These are phyloP conservation scores for Coenobita brevimanus DNA, from an alignment of 1,140 invertebrate species.

Conservation along the genomic window DNA sequence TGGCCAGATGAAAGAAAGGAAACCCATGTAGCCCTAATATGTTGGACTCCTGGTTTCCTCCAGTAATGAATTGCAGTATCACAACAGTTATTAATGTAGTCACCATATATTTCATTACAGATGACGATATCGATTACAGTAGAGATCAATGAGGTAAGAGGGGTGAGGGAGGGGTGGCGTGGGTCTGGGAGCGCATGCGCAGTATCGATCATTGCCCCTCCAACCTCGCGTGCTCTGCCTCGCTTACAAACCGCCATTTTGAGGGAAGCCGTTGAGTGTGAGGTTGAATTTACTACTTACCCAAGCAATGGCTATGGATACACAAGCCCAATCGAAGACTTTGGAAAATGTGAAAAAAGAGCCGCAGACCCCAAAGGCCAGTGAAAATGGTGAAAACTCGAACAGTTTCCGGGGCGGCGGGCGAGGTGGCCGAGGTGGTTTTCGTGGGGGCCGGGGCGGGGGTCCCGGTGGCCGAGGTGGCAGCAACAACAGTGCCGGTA, in stretches of 20 bases:
- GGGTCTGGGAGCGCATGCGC: constrained; percentile 29
- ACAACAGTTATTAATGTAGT: no score
- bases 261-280: constrained; percentile 43
- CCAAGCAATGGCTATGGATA: constrained; percentile 54
- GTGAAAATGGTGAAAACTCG: constrained; percentile 53
- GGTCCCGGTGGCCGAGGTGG: constrained; percentile 70
- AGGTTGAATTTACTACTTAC: neutral
- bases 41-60: no score
- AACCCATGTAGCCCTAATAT: no score
- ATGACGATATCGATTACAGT: no score
- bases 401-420: constrained; percentile 71
- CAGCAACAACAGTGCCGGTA: neutral
- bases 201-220: constrained; percentile 37
- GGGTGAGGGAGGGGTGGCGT: no score
- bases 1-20: no score
- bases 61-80: no score
- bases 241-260: constrained; percentile 40
- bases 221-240: neutral
- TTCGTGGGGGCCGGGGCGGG: constrained; percentile 71
- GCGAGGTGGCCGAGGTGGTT: constrained; percentile 72
- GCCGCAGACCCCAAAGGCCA: constrained; percentile 51
- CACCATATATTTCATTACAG: no score
- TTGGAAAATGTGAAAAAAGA: constrained; percentile 63
- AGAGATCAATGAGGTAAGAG: no score
- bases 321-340: constrained; percentile 53